Evolutionary conservation across 2,888 invertebrate genomes (phyloP), one percentile per base, ranked within the genome.

Genomic region (Thera britannica): DNA sequence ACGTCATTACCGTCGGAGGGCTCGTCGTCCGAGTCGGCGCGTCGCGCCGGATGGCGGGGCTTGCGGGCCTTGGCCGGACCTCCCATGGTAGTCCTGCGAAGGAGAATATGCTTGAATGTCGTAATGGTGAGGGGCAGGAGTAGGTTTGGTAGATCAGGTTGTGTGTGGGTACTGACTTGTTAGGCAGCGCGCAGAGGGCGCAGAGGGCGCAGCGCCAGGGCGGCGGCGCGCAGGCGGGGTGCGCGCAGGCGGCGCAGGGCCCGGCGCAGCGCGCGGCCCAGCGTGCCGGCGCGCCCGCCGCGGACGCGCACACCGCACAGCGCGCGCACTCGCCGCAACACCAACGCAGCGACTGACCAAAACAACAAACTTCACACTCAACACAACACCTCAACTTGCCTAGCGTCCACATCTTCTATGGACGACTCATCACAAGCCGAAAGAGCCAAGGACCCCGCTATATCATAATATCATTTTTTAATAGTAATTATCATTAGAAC

Each of bases 1-100:
- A 78, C 4, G 44, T 76, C 86, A 89, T 94, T 94, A 94, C 94
- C 94, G 85, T 94, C 94, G 79, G 92, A 90, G 72, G 86, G 89
- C 86, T 93, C 93, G 86, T 90, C 90, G 84, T 92, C 92, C 55
- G 92, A 88, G 69, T 85, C 85, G 72, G 77, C 72, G 70, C 83
- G 83, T 6, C 87, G 87, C 75, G 84, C 82, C 73, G 78, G 73
- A 34, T 73, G 79, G 77, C 79, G 86, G 78, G 81, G 71, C 75
- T 81, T 81, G 70, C 80, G 82, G 71, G 82, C 82, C 79, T 89
- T 90, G 73, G 89, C 86, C 69, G 88, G 83, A 23, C 84, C 85
- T 46, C 83, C 84, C 82, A 83, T 82, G 35, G 84, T 76, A 41
- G 82, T 77, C 77, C 91, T 90, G 86, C 55, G 60, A 71, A 65